phyloP scores from a whole-genome alignment of 2,797 vertebrate species.

The Phyllotis vaccarum region DNA sequence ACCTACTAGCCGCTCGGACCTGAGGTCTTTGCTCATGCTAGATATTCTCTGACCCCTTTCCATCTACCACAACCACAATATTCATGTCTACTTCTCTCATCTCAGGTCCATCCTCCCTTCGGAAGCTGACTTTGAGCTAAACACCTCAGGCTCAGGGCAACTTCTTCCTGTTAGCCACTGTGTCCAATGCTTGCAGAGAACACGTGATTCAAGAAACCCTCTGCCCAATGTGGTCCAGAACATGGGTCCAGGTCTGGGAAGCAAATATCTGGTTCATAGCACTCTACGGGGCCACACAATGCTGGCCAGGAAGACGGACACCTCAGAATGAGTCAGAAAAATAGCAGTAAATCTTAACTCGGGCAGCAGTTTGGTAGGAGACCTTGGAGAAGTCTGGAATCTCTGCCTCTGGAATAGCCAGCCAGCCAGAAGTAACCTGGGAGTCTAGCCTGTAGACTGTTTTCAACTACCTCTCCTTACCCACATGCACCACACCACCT shows the following conservation, averaged over 20 bases:
- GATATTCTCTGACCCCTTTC: background rate
- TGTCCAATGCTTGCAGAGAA: background rate
- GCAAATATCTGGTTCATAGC: background rate
- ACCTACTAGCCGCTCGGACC: background rate
- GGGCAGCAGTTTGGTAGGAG: background rate
- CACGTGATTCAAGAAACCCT: slow-evolving; percentile 44
- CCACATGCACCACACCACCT: background rate
- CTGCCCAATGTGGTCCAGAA: background rate
- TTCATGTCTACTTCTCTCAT: background rate
- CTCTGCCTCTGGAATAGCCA: background rate
- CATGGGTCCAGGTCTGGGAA: background rate
- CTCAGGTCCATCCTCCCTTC: background rate
- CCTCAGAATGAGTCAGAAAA: background rate
- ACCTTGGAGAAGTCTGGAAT: background rate
- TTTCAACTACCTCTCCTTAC: background rate
- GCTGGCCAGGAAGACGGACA: background rate
- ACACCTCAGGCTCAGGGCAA: background rate
- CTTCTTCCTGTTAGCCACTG: background rate
- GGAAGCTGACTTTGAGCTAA: background rate
- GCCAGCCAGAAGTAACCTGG: background rate
- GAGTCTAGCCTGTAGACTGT: background rate
- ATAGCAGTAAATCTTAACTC: background rate
- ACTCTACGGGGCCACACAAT: background rate
- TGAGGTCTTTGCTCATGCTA: background rate
- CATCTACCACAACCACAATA: background rate